Evolutionary conservation across 2,888 invertebrate species (phyloP).

Genomic region (Cinara cedri): DNA sequence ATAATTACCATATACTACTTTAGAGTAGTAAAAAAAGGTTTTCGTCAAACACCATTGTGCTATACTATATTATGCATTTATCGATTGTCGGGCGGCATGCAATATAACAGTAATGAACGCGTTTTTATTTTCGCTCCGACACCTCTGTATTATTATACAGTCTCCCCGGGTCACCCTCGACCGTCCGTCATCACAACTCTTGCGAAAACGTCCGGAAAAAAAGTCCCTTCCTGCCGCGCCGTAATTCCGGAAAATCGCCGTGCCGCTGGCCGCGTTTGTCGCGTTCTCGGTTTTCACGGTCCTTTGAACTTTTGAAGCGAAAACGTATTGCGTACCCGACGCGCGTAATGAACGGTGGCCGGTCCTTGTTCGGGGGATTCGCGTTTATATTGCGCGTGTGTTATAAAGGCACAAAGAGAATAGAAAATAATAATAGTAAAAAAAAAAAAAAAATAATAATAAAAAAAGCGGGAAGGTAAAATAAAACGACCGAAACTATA

Average conservation of each 20-base stretch:
- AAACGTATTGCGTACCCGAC: background rate
- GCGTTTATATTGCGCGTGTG: background rate
- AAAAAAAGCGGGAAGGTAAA: background rate
- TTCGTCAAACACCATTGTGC: too few species aligned
- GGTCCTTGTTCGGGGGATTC: conserved; percentile 4
- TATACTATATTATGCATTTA: too few species aligned
- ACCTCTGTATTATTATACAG: background rate
- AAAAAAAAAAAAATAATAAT: background rate
- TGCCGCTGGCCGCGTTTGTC: conserved; percentile 28
- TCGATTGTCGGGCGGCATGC: too few species aligned
- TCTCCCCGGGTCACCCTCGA: background rate
- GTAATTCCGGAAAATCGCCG: conserved; percentile 41
- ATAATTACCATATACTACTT: too few species aligned
- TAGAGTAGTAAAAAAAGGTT: too few species aligned
- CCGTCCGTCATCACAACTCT: conserved; percentile 10
- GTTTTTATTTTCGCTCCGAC: background rate
- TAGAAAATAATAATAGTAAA: conserved; percentile 4
- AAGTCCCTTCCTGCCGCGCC: conserved; percentile 26
- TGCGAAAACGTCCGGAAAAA: background rate
- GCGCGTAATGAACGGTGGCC: conserved; percentile 33
- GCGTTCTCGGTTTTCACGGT: conserved; percentile 17
- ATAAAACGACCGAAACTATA: conserved; percentile 6
- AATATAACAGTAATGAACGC: too few species aligned
- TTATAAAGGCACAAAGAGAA: conserved; percentile 36
- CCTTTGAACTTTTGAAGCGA: conserved; percentile 5